Percentiles rank a stretch among this genome's conserved stretches.
These are phyloP conservation scores for Eunapius fragilis DNA, from an alignment of 37 sponge, comb jelly and placozoan species.

Conservation along the genomic window DNA sequence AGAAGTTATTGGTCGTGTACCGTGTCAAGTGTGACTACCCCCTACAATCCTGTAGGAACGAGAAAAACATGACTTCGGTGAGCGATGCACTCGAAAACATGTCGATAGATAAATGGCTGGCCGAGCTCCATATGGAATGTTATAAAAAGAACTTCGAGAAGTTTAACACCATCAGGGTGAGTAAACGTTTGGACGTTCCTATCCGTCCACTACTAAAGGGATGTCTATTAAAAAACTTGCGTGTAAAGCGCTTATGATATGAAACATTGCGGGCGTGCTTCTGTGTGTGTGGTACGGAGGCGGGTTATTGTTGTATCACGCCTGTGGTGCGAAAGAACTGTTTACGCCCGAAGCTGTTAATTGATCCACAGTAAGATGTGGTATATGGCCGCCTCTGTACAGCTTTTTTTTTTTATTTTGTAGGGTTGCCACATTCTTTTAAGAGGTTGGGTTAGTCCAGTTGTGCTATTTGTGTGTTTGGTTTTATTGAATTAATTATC, in stretches of 20 bases:
- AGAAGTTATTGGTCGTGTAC: neutral
- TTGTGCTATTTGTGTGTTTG: neutral
- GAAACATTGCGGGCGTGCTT: neutral
- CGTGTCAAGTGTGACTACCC: neutral
- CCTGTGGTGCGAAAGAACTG: neutral
- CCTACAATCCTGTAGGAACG: neutral
- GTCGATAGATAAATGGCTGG: constrained; percentile 43
- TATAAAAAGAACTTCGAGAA: constrained; percentile 67
- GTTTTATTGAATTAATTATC: too few relatives aligned
- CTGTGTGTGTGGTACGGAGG: neutral
- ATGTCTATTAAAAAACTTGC: too few relatives aligned
- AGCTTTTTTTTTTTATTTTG: too few relatives aligned
- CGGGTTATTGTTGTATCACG: neutral
- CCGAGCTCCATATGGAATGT: constrained; percentile 69
- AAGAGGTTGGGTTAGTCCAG: neutral
- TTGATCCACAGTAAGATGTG: too few relatives aligned
- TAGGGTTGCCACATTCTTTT: neutral
- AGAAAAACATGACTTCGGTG: constrained; percentile 12
- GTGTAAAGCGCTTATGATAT: neutral
- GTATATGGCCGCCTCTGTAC: too few relatives aligned
- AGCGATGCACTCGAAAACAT: constrained; percentile 4
- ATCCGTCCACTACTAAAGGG: too few relatives aligned
- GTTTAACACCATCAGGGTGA: constrained; percentile 51
- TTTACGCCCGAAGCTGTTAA: neutral
- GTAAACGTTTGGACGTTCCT: too few relatives aligned